Base-by-base conservation (phyloP, 1,140 invertebrate genomes). In the Arion vulgaris region DNA sequence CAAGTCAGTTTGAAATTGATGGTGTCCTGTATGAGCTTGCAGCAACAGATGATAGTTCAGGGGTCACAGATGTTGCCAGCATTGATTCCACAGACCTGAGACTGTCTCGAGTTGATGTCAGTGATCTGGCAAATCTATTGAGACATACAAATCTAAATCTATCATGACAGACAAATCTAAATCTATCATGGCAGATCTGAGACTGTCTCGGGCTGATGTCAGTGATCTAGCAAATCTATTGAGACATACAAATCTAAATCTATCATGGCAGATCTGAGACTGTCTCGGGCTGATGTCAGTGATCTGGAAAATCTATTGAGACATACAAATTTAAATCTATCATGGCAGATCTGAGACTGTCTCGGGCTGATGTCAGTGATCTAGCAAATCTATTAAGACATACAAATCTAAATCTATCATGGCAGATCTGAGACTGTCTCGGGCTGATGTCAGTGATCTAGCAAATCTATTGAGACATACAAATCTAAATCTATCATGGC, bases 1-100 rank as follows among this genome's bases (percentile, higher is more conserved):
- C 76, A 1, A n/a, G 38, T 28, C 76, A 78, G 57, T 78, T 78
- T 78, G 76, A 78, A 78, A 78, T 78, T 36, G 76, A 78, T 78
- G 76, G 76, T 1, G 76, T 78, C 0, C 76, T 78, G 32, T 78
- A 78, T 45, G 32, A 78, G 26, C 76, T 78, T 17, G 76, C 76
- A 68, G 2, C 57, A 26, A 7, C 75, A 2, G 32, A 39, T 41
- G 76, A 68, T n/a, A 11, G 17, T 39, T 68, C 76, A 36, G 45
- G 5, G 4, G 26, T 49, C 1, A 53, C 38, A 23, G 28, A 53
- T 34, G 2, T 75, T n/a, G 53, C 36, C 17, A 32, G 0, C 15
- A 45, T 75, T 34, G 45, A 75, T 51, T n/a, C 17, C 32, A 51
- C 39, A 45, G 73, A 75, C 28, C 11, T 75, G n/a, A 51, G 73